Conservation (phyloP, 2,113 vertebrate genomes). For the Marmota monax region DNA sequence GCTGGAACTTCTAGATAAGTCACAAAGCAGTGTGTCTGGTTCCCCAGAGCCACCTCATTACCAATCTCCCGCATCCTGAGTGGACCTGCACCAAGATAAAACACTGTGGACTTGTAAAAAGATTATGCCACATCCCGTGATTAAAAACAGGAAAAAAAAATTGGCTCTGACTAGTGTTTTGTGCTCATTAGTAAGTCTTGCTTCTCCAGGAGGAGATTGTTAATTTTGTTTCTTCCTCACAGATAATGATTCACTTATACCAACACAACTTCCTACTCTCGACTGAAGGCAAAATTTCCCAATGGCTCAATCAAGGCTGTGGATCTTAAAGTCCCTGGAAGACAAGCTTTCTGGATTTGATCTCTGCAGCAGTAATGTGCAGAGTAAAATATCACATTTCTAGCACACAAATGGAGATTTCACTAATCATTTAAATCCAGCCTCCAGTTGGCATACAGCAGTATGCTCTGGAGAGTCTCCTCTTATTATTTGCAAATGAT, state of each 20-base stretch:
- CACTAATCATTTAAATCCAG: conserved; percentile 76
- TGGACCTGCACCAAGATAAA: not conserved
- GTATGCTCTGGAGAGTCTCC: conserved; percentile 35
- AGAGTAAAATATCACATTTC: conserved; percentile 67
- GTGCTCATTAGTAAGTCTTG: conserved; percentile 70
- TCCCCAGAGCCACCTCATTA: not conserved
- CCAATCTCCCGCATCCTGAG: not conserved
- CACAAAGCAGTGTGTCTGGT: not conserved
- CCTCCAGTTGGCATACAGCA: not conserved
- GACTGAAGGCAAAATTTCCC: conserved; percentile 70
- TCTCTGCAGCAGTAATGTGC: conserved; percentile 40
- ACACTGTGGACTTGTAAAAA: not conserved
- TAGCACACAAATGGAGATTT: conserved; percentile 66
- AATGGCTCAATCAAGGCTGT: conserved; percentile 51
- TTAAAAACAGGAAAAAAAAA: conserved; percentile 47
- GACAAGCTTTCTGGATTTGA: conserved; percentile 61
- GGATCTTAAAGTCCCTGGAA: conserved; percentile 54
- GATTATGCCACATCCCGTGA: not conserved
- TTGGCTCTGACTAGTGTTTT: conserved; percentile 33
- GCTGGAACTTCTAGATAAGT: not conserved
- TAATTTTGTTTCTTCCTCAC: conserved; percentile 75
- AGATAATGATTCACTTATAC: conserved; percentile 67
- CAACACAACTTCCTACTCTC: conserved; percentile 51
- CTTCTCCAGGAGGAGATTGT: conserved; percentile 74
- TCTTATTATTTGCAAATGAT: conserved; percentile 55